Evolutionary conservation across 2,888 invertebrate species (phyloP).

Genomic region (Lepeophtheirus nordmannii): DNA sequence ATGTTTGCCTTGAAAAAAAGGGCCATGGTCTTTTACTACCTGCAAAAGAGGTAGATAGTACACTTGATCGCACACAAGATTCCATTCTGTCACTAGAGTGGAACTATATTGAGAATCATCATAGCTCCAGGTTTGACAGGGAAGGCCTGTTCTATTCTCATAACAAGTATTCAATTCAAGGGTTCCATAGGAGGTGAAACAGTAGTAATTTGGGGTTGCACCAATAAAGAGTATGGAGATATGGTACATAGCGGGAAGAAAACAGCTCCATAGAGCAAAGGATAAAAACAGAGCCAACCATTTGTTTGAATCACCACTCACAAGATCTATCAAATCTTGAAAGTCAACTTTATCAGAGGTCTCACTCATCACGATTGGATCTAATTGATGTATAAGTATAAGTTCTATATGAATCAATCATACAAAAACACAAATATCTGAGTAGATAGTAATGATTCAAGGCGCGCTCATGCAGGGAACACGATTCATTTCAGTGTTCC

Average conservation of each 20-base stretch:
- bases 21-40: background rate
- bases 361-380: background rate
- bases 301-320: background rate
- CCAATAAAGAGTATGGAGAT: background rate
- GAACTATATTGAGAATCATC: background rate
- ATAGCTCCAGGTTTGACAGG: background rate
- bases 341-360: background rate
- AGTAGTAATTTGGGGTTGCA: background rate
- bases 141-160: background rate
- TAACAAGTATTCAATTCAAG: background rate
- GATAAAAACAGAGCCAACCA: background rate
- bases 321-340: constrained; percentile 1
- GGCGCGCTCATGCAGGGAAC: too few species aligned
- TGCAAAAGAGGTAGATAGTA: background rate
- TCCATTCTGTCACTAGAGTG: background rate
- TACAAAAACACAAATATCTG: too few species aligned
- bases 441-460: too few species aligned
- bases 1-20: too few species aligned
- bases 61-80: background rate
- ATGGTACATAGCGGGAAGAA: background rate
- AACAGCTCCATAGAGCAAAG: background rate
- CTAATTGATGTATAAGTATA: too few species aligned
- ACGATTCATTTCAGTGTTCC: too few species aligned
- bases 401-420: too few species aligned
- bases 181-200: background rate